Evolutionary conservation across 1,140 invertebrate species (phyloP).

Genomic region (Triops cancriformis): DNA sequence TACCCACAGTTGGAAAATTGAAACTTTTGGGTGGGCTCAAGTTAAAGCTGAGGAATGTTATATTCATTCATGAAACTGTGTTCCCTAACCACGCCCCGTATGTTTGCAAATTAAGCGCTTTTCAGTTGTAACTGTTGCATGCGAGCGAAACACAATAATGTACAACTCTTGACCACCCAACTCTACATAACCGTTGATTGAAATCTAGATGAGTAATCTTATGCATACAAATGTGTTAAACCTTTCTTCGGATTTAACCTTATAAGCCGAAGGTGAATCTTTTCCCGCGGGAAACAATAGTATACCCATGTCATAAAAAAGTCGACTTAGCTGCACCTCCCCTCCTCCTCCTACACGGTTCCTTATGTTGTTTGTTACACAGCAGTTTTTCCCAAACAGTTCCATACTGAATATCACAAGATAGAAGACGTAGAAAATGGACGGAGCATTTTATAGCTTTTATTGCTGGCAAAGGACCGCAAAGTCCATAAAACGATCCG

Average conservation of each 20-base stretch:
- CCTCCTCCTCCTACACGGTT: background rate
- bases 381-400: too few species aligned
- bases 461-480: background rate
- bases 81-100: background rate
- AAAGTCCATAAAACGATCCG: background rate
- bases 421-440: too few species aligned
- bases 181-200: background rate
- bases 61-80: background rate
- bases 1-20: background rate
- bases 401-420: too few species aligned
- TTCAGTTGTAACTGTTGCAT: background rate
- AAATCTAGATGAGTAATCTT: background rate
- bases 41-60: background rate
- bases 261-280: background rate
- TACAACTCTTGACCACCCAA: background rate
- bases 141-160: background rate
- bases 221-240: background rate
- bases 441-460: background rate
- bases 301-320: background rate
- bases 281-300: background rate
- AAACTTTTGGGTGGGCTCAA: background rate
- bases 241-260: background rate
- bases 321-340: background rate
- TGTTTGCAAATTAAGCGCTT: background rate
- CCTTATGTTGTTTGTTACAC: too few species aligned